Evolutionary conservation across 1,140 invertebrate genomes (phyloP), one percentile per base, ranked within the genome.

Genomic region (Schlechtendalia chinensis): DNA sequence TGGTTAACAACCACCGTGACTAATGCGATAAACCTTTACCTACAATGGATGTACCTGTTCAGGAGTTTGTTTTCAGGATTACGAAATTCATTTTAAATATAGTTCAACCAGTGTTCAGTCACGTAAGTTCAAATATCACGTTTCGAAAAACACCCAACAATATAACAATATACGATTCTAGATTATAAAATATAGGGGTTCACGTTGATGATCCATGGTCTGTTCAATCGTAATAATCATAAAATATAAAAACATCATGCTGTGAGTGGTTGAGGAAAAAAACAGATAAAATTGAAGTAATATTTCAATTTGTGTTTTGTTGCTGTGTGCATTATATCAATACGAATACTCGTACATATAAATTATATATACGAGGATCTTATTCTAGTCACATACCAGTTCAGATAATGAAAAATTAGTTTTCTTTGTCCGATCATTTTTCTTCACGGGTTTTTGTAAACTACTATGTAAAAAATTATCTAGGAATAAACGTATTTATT

Each of bases 71-170:
- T 79, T 79, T 24, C 75, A 63, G 75, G 75, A 79, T 79, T 79
- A 79, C 10, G 47, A 61, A 29, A 63, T 47, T 79, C 16, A 12
- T 79, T 79, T 47, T 61, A 47, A 79, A 79, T 79, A 61, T 32
- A 27, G 22, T 79, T 47, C 5, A 14, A 4, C 12, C 56, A 63
- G 32, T 79, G 56, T 79, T 79, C 56, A 50, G 75, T 79, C 75
- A 79, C 75, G 75, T 79, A 79, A 79, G 32, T 79, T 63, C 39
- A 79, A 79, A 79, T 24, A 79, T 79, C 75, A 79, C 75, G 75
- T 79, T 63, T 79, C 19, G 58, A 79, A 79, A 69, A 79, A 79
- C 45, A 61, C 24, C 45, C 54, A 45, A 77, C 19, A 17, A n/a
- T n/a, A n/a, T n/a, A n/a, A 39, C 19, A 77, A 45, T 58, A 19